Conservation (phyloP, 2,797 vertebrate species). For the Peromyscus aztecus region DNA sequence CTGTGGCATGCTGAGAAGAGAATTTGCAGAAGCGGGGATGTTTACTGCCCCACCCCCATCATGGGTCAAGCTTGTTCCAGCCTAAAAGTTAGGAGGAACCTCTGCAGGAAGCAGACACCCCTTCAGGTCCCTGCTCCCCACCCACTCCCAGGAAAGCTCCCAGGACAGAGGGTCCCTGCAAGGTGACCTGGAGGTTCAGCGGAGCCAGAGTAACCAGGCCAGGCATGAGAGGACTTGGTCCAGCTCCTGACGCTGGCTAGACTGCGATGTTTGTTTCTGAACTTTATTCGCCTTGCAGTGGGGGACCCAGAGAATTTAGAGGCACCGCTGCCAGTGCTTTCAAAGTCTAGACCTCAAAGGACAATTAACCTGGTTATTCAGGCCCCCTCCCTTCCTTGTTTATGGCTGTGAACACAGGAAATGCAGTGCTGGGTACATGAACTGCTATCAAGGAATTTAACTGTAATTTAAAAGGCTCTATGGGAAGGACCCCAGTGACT, state of each 20-base stretch:
- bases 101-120: not conserved
- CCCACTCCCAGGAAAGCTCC: not conserved
- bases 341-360: conserved; percentile 77
- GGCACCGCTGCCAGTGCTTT: not conserved
- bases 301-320: conserved; percentile 53
- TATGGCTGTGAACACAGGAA: conserved; percentile 82
- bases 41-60: not conserved
- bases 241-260: not conserved
- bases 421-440: conserved; percentile 69
- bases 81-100: not conserved
- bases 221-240: not conserved
- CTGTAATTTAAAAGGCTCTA: conserved; percentile 84
- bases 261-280: not conserved
- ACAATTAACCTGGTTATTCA: conserved; percentile 78
- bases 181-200: not conserved
- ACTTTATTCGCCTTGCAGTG: not conserved
- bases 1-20: not conserved
- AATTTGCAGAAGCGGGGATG: not conserved
- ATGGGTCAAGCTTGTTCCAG: not conserved
- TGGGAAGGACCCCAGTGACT: conserved; percentile 82
- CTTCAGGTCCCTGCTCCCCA: fast-evolving
- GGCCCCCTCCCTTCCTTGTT: conserved; percentile 71
- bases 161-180: not conserved
- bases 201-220: not conserved
- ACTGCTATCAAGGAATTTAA: conserved; percentile 80